Conservation (phyloP, 2,113 vertebrate species). For the Narcine bancroftii region DNA sequence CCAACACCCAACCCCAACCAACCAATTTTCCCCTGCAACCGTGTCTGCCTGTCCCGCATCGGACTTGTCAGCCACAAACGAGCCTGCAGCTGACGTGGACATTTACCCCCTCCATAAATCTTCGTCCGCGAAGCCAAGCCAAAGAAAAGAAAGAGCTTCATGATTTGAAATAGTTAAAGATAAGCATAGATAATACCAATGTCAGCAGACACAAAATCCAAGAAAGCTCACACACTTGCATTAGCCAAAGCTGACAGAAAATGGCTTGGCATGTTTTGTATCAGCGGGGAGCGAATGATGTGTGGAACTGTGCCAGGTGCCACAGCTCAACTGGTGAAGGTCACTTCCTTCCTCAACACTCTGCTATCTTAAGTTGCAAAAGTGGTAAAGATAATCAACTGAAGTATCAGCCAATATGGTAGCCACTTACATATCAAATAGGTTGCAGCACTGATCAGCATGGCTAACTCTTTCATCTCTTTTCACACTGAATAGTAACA, state of each 20-base stretch:
- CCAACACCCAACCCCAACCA: too few relatives aligned
- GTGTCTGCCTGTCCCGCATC: too few relatives aligned
- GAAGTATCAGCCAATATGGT: not conserved
- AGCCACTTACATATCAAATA: not conserved
- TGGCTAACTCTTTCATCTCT: not conserved
- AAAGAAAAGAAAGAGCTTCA: too few relatives aligned
- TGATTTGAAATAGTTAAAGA: not conserved
- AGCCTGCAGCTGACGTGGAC: too few relatives aligned
- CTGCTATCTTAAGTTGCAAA: too few relatives aligned
- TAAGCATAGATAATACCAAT: too few relatives aligned
- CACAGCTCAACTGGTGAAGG: constrained; percentile 20
- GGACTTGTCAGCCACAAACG: too few relatives aligned
- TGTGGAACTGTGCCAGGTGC: not conserved
- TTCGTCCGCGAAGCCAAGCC: too few relatives aligned
- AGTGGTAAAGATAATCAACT: too few relatives aligned
- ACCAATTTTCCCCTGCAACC: too few relatives aligned
- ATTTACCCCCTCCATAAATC: too few relatives aligned
- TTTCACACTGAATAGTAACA: constrained; percentile 6
- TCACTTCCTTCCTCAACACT: not conserved
- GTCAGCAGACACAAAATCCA: not conserved
- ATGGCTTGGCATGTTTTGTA: not conserved
- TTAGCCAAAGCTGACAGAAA: not conserved
- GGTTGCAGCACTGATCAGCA: not conserved
- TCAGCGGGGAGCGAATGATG: not conserved
- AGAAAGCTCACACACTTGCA: not conserved